Base-by-base conservation (phyloP, 2,888 invertebrate species). In the Microctonus hyperodae region DNA sequence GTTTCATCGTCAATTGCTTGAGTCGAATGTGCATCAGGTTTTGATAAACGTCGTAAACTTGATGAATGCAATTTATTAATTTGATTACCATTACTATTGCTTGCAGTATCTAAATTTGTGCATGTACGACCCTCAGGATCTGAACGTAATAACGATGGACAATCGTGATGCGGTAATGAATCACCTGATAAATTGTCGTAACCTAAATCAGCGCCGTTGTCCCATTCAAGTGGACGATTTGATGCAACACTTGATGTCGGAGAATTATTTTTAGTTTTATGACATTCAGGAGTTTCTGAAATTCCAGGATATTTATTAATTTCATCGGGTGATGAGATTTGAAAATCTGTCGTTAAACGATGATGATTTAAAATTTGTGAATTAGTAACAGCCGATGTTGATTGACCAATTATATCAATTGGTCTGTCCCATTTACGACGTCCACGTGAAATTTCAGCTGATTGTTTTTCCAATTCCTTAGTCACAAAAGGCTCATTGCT, bases 131-230 rank as follows among this genome's bases (percentile, higher is more conserved):
- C 86, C 75, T 86, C 86, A 1, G 86, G 86, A 73, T 86, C 85
- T 23, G 84, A 77, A 70, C 86, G 78, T 28, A 84, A 72, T n/a
- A 82, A 81, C 0, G 81, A 81, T 0, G 84, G 83, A 67, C 83
- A 84, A 16, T 85, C 84, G 56, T 76, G 77, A 35, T 78, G 76
- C n/a, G 23, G 16, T 20, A 51, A 22, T 9, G 20, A 10, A 25
- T 50, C 22, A 3, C n/a, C 86, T 80, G 90, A 53, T 71, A 88
- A 86, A 74, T 90, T 88, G 33, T 84, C 88, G 82, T 94, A 95
- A 0, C 95, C 95, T 53, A 95, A 92, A 85, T 95, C 95, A 0
- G 92, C 95, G 25, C 94, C 89, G 40, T 92, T 94, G 80, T 95
- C 95, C 95, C 95, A 95, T 85, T 95, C 95, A 1, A 95, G 84